These are phyloP conservation scores for Oriolus oriolus DNA, from an alignment of 2,113 vertebrate genomes.

Conservation along the genomic window DNA sequence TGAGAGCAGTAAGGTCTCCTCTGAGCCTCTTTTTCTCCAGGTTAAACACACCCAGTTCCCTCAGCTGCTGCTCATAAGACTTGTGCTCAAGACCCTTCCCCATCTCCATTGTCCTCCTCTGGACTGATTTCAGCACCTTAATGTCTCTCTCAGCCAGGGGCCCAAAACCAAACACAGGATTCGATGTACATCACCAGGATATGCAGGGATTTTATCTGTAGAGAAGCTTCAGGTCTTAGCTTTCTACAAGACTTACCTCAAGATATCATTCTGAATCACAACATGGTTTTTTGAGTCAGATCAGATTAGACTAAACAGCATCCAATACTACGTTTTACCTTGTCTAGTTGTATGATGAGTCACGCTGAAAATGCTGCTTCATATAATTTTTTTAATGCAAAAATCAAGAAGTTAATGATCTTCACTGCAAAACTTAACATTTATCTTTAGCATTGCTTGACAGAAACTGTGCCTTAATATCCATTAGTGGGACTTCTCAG, in stretches of 20 bases:
- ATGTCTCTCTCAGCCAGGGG: neutral
- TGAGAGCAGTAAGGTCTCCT: neutral
- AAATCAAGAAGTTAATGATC: neutral
- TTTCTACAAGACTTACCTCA: neutral
- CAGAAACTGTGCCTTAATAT: neutral
- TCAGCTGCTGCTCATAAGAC: neutral
- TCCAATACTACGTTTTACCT: neutral
- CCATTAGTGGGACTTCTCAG: neutral
- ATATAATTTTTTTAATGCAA: neutral
- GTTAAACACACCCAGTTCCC: neutral
- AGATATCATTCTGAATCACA: neutral
- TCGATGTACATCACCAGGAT: too few species aligned
- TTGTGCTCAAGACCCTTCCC: neutral
- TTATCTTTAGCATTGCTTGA: neutral
- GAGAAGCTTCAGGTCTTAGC: neutral
- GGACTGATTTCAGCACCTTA: fast-evolving
- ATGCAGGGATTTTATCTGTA: neutral
- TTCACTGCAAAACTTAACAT: neutral
- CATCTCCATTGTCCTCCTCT: neutral
- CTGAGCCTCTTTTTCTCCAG: neutral
- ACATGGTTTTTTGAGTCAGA: neutral
- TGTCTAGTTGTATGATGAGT: neutral
- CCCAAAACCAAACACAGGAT: neutral
- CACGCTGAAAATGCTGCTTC: neutral
- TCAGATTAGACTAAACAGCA: neutral